Conservation (phyloP, 2,888 invertebrate genomes). For the Cyrtodaria siliqua region DNA sequence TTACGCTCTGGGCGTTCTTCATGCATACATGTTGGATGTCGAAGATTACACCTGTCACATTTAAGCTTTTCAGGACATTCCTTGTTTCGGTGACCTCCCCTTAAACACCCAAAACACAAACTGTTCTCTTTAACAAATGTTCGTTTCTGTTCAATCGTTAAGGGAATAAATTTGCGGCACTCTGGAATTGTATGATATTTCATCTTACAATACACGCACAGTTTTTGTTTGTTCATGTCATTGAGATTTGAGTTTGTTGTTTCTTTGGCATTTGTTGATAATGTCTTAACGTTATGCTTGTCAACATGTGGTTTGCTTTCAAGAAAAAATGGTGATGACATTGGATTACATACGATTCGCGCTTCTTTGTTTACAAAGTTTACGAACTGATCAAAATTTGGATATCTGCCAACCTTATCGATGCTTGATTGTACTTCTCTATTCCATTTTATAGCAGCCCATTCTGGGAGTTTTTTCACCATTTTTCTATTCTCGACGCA, state of each 20-base stretch:
- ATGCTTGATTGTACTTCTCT: not conserved
- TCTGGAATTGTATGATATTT: not conserved
- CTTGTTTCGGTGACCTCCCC: not conserved
- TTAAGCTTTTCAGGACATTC: not conserved
- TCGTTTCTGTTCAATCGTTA: not conserved
- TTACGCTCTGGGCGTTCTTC: not conserved
- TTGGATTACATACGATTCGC: not conserved
- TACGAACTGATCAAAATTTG: not conserved
- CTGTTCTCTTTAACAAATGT: not conserved
- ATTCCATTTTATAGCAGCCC: not conserved
- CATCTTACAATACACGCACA: not conserved
- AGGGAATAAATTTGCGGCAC: not conserved
- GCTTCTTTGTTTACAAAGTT: not conserved
- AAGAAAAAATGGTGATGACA: not conserved
- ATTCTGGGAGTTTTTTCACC: not conserved
- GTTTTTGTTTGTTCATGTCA: not conserved
- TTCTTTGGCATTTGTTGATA: not conserved
- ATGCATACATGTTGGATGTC: not conserved
- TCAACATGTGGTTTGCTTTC: not conserved
- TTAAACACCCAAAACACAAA: not conserved
- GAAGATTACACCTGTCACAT: not conserved
- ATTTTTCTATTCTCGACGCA: constrained; percentile 22
- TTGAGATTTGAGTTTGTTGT: not conserved
- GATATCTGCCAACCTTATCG: not conserved
- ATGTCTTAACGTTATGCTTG: not conserved